Evolutionary conservation across 2,888 invertebrate genomes (phyloP).

Genomic region (Parnassius apollo): DNA sequence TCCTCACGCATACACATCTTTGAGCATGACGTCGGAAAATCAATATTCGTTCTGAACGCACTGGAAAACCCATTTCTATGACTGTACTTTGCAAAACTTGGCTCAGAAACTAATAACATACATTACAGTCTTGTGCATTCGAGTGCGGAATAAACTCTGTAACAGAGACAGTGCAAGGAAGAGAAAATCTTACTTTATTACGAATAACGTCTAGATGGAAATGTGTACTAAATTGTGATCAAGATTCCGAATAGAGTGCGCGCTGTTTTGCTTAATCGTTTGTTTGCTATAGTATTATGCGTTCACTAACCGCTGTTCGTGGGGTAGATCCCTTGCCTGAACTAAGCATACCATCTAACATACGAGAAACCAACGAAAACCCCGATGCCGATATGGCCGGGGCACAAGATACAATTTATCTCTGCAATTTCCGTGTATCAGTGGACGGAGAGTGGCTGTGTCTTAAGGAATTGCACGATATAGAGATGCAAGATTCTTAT

Average conservation of each 20-base stretch:
- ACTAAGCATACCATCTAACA: slow-evolving; percentile 59
- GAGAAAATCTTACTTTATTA: not conserved
- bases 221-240: slow-evolving; percentile 61
- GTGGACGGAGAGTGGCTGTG: slow-evolving; percentile 99
- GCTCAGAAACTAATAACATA: slow-evolving; percentile 35
- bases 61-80: slow-evolving; percentile 56
- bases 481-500: slow-evolving; percentile 90
- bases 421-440: slow-evolving; percentile 98
- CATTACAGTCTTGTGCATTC: slow-evolving; percentile 16
- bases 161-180: not conserved
- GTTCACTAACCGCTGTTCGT: slow-evolving; percentile 69
- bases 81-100: slow-evolving; percentile 41
- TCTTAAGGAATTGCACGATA: slow-evolving; percentile 95
- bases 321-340: slow-evolving; percentile 75
- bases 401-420: slow-evolving; percentile 97
- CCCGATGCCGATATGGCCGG: slow-evolving; percentile 86
- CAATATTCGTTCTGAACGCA: slow-evolving; percentile 61
- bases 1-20: slow-evolving; percentile 38
- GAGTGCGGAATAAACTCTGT: slow-evolving; percentile 20
- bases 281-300: slow-evolving; percentile 78
- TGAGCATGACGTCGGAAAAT: slow-evolving; percentile 50
- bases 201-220: slow-evolving; percentile 35
- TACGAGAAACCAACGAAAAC: slow-evolving; percentile 56
- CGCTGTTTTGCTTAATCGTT: slow-evolving; percentile 71
- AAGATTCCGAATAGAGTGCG: slow-evolving; percentile 58